phyloP scores from a whole-genome alignment of 2,797 vertebrate genomes.

The Sebastes wilsoni region DNA sequence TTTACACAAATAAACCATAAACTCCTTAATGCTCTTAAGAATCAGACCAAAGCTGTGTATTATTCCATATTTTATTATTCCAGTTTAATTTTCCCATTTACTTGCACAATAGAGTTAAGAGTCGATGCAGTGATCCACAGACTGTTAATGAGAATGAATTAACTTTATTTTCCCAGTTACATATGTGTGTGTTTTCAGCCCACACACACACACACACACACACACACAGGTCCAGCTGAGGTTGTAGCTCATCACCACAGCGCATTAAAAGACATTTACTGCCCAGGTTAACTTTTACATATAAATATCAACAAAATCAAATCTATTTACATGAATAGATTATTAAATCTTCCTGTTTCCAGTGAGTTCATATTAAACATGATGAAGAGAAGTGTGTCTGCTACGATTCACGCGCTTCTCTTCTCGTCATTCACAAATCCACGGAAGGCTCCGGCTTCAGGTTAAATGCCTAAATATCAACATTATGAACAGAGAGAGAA shows the following conservation, averaged over 20 bases:
- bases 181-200: not conserved
- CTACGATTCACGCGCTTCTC: constrained; percentile 40
- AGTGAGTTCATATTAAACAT: constrained; percentile 74
- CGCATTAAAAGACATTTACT: constrained; percentile 65
- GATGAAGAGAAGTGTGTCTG: constrained; percentile 49
- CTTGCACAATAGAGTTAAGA: constrained; percentile 74
- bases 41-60: constrained; percentile 10
- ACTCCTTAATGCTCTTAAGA: not conserved
- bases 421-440: constrained; percentile 67
- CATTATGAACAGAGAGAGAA: constrained; percentile 79
- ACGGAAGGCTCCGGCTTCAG: constrained; percentile 81
- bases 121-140: constrained; percentile 63
- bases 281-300: constrained; percentile 68
- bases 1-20: not conserved
- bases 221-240: constrained; percentile 60
- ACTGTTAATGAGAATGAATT: constrained; percentile 60
- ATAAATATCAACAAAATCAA: constrained; percentile 82
- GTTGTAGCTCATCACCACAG: constrained; percentile 57
- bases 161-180: constrained; percentile 41
- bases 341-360: constrained; percentile 74
- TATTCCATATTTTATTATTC: constrained; percentile 75
- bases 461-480: constrained; percentile 85
- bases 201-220: constrained; percentile 7
- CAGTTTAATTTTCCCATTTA: constrained; percentile 80
- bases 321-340: constrained; percentile 81